Percentiles rank a stretch among this genome's conserved stretches.
Conservation (phyloP, 2,797 vertebrate species). For the Sebastes melanostomus region DNA sequence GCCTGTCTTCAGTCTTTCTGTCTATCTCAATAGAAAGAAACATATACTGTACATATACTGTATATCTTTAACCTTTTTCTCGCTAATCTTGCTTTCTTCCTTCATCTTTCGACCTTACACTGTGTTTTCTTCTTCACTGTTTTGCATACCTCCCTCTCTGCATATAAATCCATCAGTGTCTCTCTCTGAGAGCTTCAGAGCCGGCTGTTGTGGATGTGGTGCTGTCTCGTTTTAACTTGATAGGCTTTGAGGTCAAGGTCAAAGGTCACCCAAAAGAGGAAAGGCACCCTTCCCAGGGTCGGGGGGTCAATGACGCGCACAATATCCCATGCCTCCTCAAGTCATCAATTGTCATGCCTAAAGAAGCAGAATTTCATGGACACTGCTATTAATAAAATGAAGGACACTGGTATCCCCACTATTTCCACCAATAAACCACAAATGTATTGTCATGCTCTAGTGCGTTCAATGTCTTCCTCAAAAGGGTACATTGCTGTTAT, state of each 20-base stretch:
- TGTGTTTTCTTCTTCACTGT: not conserved
- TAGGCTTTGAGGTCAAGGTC: conserved; percentile 32
- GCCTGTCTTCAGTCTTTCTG: not conserved
- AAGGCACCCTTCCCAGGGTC: conserved; percentile 37
- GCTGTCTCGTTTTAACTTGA: conserved; percentile 37
- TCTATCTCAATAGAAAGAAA: not conserved
- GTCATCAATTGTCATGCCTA: conserved; percentile 23
- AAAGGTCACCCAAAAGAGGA: conserved; percentile 65
- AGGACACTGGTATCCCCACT: not conserved
- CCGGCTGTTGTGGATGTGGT: not conserved
- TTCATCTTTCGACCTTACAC: not conserved
- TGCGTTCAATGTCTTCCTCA: not conserved
- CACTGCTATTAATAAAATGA: not conserved
- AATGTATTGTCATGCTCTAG: not conserved
- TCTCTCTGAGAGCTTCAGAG: not conserved
- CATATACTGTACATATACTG: not conserved
- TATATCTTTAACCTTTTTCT: not conserved
- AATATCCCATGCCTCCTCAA: conserved; percentile 33
- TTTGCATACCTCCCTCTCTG: not conserved
- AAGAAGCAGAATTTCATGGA: not conserved
- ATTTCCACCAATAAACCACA: not conserved
- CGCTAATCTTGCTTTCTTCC: not conserved
- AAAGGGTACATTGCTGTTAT: not conserved
- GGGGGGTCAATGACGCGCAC: conserved; percentile 33
- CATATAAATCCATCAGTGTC: not conserved